phyloP scores from a whole-genome alignment of 2,113 vertebrate genomes.

The Chlorodrepanis virens region DNA sequence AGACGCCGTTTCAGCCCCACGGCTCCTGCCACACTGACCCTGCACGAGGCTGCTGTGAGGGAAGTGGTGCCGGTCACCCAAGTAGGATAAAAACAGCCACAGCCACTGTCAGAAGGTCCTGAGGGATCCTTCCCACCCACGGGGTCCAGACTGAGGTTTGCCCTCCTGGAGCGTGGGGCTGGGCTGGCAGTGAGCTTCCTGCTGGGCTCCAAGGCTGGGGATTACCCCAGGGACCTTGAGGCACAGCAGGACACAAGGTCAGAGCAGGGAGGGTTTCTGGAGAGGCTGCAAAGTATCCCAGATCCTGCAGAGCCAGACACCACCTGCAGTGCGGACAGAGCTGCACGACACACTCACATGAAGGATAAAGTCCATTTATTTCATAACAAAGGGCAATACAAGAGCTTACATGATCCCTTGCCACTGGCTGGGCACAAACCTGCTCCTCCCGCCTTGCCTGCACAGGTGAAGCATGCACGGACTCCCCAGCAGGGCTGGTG shows the following conservation, averaged over 20 bases:
- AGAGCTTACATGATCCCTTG: not conserved
- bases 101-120: not conserved
- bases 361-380: constrained; percentile 49
- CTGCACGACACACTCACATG: rapidly evolving
- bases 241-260: not conserved
- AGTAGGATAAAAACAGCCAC: not conserved
- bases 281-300: not conserved
- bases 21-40: not conserved
- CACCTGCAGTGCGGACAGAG: not conserved
- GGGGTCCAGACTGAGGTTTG: not conserved
- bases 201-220: rapidly evolving
- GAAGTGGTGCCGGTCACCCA: rapidly evolving
- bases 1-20: rapidly evolving
- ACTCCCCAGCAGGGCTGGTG: rapidly evolving
- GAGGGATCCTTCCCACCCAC: not conserved
- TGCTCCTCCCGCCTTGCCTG: not conserved
- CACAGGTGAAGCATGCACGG: not conserved
- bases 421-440: not conserved
- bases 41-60: not conserved
- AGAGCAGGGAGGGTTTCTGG: not conserved
- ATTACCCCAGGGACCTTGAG: not conserved
- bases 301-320: not conserved
- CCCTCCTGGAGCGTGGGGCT: rapidly evolving
- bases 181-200: not conserved
- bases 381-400: not conserved